Evolutionary conservation across 1,140 invertebrate genomes (phyloP), one percentile per base, ranked within the genome.

Genomic region (Drosophila chauvacae): DNA sequence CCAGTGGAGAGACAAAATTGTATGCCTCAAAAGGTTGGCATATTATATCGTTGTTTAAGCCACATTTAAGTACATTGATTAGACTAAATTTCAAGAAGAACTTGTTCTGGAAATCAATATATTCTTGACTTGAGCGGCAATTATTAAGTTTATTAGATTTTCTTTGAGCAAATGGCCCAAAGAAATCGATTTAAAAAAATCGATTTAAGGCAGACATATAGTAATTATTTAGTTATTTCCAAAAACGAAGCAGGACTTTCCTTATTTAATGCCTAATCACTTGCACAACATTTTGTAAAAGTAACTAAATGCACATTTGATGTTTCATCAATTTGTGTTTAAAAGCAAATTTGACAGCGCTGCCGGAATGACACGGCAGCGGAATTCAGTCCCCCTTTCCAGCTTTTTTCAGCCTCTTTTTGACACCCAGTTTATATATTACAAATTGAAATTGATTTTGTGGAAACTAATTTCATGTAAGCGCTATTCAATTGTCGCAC

Each of bases 361-460:
- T 44, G 50, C 75, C 75, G 66, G 80, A 76, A 64, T 63, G 80
- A 82, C 55, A 71, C 75, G 33, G 58, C 64, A 73, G 64, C 80
- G 80, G 78, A 77, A 72, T 53, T 68, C 58, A 66, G 26, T 39
- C 11, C 47, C 58, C 13, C 18, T 26, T 55, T 41, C 23, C 28
- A 51, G 10, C 30, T 11, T 62, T 71, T 45, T 62, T 69, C 37
- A 47, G 26, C 59, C 56, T 28, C 39, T 51, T 81, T 74, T 58
- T 42, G 55, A 45, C 65, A 60, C 18, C 20, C 42, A 23, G 16
- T 39, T 59, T 26, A 58, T 26, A 37, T n/a, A 61, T 56, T 73
- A 58, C 51, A 88, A 87, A 84, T 84, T 74, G 73, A 70, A 87
- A 90, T 84, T 84, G 85, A 87, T 88, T 87, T 87, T 71, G 70